Percentiles rank a stretch among this genome's conserved stretches.
phyloP scores from a whole-genome alignment of 2,113 vertebrate genomes.

The Platycercus adscitus region DNA sequence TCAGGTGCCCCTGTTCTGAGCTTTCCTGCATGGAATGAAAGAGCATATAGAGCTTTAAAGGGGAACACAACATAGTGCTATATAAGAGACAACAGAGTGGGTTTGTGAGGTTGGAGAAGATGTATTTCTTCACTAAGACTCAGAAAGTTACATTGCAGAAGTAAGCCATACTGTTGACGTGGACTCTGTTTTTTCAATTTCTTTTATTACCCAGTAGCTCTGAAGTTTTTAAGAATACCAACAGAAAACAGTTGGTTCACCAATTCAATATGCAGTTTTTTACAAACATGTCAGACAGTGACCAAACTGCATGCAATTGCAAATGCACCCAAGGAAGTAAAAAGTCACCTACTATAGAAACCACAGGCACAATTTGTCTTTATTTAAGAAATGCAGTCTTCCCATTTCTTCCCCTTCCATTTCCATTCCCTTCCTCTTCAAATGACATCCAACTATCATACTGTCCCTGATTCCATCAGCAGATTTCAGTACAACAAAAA shows the following conservation, averaged over 20 bases:
- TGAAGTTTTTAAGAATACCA: neutral
- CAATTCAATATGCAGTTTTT: neutral
- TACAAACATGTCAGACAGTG: neutral
- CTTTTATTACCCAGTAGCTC: neutral
- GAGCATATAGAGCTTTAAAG: neutral
- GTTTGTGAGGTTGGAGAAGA: neutral
- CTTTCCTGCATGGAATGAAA: neutral
- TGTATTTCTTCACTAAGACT: neutral
- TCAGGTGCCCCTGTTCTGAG: neutral
- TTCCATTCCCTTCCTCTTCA: neutral
- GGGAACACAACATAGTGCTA: neutral
- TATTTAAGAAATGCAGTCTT: constrained; percentile 23
- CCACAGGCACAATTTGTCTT: constrained; percentile 7
- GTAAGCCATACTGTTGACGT: neutral
- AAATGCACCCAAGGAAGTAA: neutral
- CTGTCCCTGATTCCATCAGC: neutral
- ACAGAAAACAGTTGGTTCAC: neutral
- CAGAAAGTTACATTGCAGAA: neutral
- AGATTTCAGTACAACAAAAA: neutral
- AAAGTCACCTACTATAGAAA: constrained; percentile 15
- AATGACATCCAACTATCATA: neutral
- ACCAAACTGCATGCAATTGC: neutral
- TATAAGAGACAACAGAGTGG: neutral
- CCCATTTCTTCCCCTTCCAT: neutral
- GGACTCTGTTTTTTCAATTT: neutral